phyloP scores from a whole-genome alignment of 2,113 vertebrate genomes.

The Caracal caracal region DNA sequence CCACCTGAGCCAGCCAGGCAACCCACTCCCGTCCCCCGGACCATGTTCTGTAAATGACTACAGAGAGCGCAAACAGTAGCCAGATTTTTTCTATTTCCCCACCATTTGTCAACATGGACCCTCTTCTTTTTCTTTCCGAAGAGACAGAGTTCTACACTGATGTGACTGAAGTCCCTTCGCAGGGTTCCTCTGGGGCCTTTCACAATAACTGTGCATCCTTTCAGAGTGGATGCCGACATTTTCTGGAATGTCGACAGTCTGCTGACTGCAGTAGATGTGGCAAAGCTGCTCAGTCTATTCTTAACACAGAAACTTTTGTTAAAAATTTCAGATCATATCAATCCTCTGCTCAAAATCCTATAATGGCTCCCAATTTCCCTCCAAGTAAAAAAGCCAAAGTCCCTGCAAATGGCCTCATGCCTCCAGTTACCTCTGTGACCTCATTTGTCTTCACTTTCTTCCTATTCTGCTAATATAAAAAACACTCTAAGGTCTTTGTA shows the following conservation, averaged over 20 bases:
- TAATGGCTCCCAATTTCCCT: neutral
- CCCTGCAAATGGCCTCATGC: neutral
- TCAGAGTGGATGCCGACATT: neutral
- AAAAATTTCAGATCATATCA: neutral
- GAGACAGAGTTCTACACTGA: neutral
- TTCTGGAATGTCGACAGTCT: neutral
- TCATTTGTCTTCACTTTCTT: neutral
- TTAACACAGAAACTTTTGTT: slow-evolving; percentile 5
- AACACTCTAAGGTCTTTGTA: neutral
- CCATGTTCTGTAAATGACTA: neutral
- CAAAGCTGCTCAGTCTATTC: neutral
- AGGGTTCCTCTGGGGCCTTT: neutral
- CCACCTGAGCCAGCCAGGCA: neutral
- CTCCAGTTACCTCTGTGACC: neutral
- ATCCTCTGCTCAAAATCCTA: neutral
- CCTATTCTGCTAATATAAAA: neutral
- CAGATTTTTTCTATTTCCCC: neutral
- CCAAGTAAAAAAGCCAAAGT: slow-evolving; percentile 29
- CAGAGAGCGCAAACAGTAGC: neutral
- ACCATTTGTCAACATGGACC: neutral
- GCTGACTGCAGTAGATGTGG: neutral
- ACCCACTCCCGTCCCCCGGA: neutral
- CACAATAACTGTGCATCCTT: neutral
- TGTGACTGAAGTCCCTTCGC: neutral
- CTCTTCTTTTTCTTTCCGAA: neutral